phyloP scores from a whole-genome alignment of 2,113 vertebrate species.

The Micromys minutus region DNA sequence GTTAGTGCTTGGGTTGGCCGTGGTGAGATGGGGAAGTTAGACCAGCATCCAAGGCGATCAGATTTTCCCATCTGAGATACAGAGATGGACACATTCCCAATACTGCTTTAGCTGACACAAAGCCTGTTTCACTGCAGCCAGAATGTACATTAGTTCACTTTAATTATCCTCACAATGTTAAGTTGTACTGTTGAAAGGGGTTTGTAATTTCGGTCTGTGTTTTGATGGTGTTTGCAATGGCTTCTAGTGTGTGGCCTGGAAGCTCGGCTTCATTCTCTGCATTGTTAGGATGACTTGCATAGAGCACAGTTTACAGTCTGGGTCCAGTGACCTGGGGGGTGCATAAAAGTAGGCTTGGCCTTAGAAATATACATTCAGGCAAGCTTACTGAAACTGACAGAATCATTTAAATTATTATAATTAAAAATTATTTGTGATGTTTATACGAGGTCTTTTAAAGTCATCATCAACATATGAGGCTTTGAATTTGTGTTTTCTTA shows the following conservation, averaged over 20 bases:
- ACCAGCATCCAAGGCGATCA: constrained; percentile 41
- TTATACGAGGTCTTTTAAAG: not conserved
- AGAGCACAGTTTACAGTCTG: not conserved
- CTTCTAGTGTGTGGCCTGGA: not conserved
- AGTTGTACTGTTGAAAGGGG: not conserved
- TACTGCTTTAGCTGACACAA: not conserved
- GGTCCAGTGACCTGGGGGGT: not conserved
- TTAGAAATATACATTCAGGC: constrained; percentile 10
- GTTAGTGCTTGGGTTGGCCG: constrained; percentile 34
- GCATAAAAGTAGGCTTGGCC: not conserved
- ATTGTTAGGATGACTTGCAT: not conserved
- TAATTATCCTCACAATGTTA: not conserved
- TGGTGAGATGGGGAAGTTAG: constrained; percentile 36
- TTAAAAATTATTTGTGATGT: not conserved
- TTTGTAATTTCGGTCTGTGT: constrained; percentile 15
- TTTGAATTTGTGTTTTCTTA: constrained; percentile 17
- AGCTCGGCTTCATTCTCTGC: not conserved
- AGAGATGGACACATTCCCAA: not conserved
- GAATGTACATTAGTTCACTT: not conserved
- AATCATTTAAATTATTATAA: no score
- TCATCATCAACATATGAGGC: not conserved
- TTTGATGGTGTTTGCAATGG: not conserved
- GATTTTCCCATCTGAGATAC: not conserved
- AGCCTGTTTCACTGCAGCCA: not conserved
- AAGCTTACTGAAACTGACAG: not conserved